Conservation (phyloP, 1,140 invertebrate species). For the Drosophila persimilis region DNA sequence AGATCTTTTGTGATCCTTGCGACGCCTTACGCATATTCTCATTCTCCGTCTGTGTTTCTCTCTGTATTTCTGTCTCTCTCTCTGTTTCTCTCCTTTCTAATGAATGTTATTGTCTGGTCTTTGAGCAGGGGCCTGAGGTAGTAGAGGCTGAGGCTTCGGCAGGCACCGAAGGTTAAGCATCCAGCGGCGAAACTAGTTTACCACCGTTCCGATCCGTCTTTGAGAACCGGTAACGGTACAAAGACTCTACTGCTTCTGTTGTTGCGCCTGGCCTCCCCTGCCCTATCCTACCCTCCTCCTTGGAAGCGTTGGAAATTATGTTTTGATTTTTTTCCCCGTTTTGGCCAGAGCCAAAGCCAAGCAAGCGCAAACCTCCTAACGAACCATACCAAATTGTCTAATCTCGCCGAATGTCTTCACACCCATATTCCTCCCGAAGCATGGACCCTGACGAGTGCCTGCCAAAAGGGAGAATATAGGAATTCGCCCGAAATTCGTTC, state of each 20-base stretch:
- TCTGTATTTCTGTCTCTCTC: slow-evolving; percentile 1
- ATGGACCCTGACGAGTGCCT: slow-evolving; percentile 34
- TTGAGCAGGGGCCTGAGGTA: slow-evolving; percentile 3
- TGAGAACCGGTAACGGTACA: slow-evolving; percentile 74
- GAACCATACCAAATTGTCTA: slow-evolving; percentile 75
- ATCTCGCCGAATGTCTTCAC: slow-evolving; percentile 68
- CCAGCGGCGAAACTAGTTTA: slow-evolving; percentile 73
- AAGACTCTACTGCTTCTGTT: slow-evolving; percentile 20
- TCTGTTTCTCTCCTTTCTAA: slow-evolving; percentile 62
- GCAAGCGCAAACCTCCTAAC: slow-evolving; percentile 50
- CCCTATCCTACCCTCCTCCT: slow-evolving; percentile 15
- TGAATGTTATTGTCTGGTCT: slow-evolving; percentile 65
- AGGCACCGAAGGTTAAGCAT: slow-evolving; percentile 45
- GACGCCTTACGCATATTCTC: slow-evolving; percentile 15
- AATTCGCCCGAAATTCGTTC: slow-evolving; percentile 16
- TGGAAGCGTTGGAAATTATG: slow-evolving; percentile 69
- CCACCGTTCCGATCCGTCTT: slow-evolving; percentile 32
- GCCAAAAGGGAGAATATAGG: slow-evolving; percentile 22
- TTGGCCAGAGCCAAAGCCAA: slow-evolving; percentile 16
- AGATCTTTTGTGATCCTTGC: slow-evolving; percentile 37
- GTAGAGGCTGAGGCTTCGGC: slow-evolving; percentile 2
- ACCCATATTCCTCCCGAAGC: slow-evolving; percentile 40
- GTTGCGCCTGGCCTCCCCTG: slow-evolving; percentile 9
- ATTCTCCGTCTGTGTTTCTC: background rate
- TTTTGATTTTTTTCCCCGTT: slow-evolving; percentile 69